phyloP scores from a whole-genome alignment of 2,888 invertebrate species.

The Rhagophthalmus giganteus region DNA sequence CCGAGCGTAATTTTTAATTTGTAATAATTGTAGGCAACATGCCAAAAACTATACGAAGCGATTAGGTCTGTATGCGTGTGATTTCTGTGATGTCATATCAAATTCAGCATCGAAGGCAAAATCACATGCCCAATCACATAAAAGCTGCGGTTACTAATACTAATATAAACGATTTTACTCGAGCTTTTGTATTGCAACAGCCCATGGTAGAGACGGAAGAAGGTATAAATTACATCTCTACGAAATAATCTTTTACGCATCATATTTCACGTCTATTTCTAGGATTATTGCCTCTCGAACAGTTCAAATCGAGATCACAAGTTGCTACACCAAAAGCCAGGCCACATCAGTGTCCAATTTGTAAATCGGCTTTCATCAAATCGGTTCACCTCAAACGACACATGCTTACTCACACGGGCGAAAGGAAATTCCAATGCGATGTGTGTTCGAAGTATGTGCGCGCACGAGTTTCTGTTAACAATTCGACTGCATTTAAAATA shows the following conservation, averaged over 20 bases:
- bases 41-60: slow-evolving; percentile 8
- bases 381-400: slow-evolving; percentile 61
- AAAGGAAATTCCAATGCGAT: slow-evolving; percentile 50
- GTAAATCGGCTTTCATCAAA: slow-evolving; percentile 59
- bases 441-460: slow-evolving; percentile 48
- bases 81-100: slow-evolving; percentile 38
- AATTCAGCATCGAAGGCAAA: slow-evolving; percentile 30
- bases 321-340: slow-evolving; percentile 40
- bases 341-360: slow-evolving; percentile 55
- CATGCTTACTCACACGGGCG: slow-evolving; percentile 47
- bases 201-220: slow-evolving; percentile 37
- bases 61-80: slow-evolving; percentile 36
- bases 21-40: slow-evolving; percentile 10
- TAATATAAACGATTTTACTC: too few relatives aligned
- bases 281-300: slow-evolving; percentile 40
- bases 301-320: slow-evolving; percentile 36
- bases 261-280: slow-evolving; percentile 10
- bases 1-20: slow-evolving; percentile 2
- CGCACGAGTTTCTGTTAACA: neutral
- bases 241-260: neutral
- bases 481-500: slow-evolving; percentile 3
- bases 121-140: slow-evolving; percentile 34
- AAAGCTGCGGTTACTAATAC: too few relatives aligned
- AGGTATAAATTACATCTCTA: slow-evolving; percentile 18
- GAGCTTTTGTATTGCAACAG: too few relatives aligned